phyloP scores from a whole-genome alignment of 2,888 invertebrate species.

The Onchidella celtica region DNA sequence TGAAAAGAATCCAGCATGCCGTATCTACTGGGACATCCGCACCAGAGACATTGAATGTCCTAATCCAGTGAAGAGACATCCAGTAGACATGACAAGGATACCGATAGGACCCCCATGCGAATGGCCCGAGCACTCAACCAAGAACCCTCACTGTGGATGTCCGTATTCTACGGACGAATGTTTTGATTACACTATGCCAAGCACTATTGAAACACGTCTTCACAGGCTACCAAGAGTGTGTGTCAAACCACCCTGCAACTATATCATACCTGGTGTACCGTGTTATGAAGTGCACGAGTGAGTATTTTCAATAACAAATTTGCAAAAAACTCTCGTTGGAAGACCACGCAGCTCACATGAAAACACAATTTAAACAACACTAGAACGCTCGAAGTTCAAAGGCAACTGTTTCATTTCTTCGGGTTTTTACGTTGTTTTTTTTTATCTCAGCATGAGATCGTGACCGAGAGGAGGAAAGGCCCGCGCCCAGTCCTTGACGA shows the following conservation, averaged over 20 bases:
- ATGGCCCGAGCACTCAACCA: background rate
- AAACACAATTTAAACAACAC: too few species aligned
- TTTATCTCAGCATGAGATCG: too few species aligned
- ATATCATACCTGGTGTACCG: constrained; percentile 30
- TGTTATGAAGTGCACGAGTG: constrained; percentile 6
- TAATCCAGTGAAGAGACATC: background rate
- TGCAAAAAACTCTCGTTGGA: too few species aligned
- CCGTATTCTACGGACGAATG: background rate
- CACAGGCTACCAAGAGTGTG: constrained; percentile 26
- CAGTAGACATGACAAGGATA: constrained; percentile 28
- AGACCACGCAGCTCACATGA: too few species aligned
- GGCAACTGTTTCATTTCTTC: too few species aligned
- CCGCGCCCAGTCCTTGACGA: too few species aligned
- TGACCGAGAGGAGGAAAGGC: too few species aligned
- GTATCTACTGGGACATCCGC: background rate
- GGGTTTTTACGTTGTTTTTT: too few species aligned
- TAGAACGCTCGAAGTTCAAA: too few species aligned
- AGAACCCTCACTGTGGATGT: constrained; percentile 28
- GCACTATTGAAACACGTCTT: constrained; percentile 19
- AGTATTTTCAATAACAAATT: too few species aligned
- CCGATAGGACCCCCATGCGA: background rate
- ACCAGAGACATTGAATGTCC: background rate
- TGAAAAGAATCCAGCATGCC: background rate
- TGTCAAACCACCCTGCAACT: constrained; percentile 20
- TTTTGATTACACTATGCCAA: constrained; percentile 14